Evolutionary conservation across 2,113 vertebrate species (phyloP).

Genomic region (Pedionomus torquatus): DNA sequence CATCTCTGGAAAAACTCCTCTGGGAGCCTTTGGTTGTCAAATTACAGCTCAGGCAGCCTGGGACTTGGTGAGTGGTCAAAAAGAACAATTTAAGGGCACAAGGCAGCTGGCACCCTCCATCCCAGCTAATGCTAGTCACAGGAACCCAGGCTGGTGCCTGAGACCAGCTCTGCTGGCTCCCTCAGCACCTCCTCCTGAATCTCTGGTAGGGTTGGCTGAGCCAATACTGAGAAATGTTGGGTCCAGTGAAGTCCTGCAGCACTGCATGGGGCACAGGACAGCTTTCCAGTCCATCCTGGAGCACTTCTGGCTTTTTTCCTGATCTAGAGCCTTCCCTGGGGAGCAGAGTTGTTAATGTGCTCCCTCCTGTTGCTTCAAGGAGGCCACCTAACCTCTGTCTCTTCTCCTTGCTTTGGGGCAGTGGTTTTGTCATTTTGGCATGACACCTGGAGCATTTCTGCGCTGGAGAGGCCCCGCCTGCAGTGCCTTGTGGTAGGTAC

Average conservation of each 20-base stretch:
- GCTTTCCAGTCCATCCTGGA: neutral
- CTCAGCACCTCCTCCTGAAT: neutral
- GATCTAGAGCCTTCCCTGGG: neutral
- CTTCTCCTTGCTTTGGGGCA: neutral
- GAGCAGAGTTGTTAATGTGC: neutral
- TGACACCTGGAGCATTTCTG: fast-evolving
- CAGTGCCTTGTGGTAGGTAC: neutral
- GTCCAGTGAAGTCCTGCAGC: neutral
- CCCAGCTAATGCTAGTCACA: fast-evolving
- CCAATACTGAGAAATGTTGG: neutral
- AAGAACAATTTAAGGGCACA: neutral
- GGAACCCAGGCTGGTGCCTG: neutral
- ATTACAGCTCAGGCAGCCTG: neutral
- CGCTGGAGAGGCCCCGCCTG: neutral
- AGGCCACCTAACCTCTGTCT: neutral
- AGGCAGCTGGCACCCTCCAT: neutral
- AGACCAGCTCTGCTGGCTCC: neutral
- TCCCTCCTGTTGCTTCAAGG: neutral
- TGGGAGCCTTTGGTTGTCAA: neutral
- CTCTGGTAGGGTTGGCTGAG: neutral
- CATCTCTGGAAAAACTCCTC: neutral
- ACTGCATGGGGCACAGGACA: fast-evolving
- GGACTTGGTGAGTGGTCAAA: neutral
- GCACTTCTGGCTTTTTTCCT: no score
- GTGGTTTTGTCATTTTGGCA: neutral